A percentile compares a stretch with the other conserved stretches of the same genome.
phyloP scores from a whole-genome alignment of 92 coral and sea anemone species.

The Phenganax subtilis region DNA sequence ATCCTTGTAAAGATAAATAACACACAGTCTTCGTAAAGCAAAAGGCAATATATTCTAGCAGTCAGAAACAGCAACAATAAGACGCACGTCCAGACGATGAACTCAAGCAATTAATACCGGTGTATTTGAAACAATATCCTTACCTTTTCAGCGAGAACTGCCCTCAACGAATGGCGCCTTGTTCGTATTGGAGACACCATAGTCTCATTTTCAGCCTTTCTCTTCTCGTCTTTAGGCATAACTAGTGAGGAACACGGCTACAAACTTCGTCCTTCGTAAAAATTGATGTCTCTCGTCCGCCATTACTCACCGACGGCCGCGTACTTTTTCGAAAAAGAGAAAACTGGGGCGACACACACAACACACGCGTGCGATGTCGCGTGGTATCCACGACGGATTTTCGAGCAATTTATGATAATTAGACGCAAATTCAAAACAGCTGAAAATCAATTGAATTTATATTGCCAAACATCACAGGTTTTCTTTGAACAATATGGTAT shows the following conservation, averaged over 20 bases:
- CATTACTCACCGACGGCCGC: conserved; percentile 13
- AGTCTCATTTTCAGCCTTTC: conserved; percentile 6
- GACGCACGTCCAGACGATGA: neutral
- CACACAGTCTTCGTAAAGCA: neutral
- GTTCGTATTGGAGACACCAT: conserved; percentile 26
- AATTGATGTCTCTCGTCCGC: neutral
- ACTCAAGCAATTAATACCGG: neutral
- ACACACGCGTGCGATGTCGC: conserved; percentile 4
- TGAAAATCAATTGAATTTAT: too few species aligned
- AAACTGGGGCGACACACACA: neutral
- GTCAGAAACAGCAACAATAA: neutral
- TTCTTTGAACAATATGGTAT: too few species aligned
- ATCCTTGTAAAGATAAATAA: neutral
- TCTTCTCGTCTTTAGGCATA: conserved; percentile 11
- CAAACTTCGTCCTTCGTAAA: conserved; percentile 6
- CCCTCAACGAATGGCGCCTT: conserved; percentile 11
- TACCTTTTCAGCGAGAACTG: conserved; percentile 21
- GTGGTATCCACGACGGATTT: neutral
- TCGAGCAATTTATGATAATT: neutral
- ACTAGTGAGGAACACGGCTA: neutral
- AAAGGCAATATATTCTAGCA: neutral
- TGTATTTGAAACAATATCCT: too few species aligned
- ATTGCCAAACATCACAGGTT: too few species aligned
- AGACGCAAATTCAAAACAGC: too few species aligned
- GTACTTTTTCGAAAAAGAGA: neutral